Conservation (phyloP, 2,888 invertebrate species). For the Choristoneura rosaceana region DNA sequence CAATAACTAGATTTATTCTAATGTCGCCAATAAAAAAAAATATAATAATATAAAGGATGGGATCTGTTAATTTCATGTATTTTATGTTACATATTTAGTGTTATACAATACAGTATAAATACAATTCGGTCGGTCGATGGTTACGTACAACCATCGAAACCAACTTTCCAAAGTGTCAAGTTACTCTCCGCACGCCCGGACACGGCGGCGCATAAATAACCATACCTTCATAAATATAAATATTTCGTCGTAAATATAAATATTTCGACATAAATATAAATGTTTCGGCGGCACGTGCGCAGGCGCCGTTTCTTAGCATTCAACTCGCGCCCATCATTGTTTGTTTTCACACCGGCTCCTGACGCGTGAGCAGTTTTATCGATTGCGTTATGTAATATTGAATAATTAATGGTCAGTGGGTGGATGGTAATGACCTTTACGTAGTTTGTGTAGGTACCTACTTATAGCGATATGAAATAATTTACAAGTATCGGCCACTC, state of each 20-base stretch:
- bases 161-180: slow-evolving; percentile 40
- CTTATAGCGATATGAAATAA: not conserved
- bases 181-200: slow-evolving; percentile 57
- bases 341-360: slow-evolving; percentile 72
- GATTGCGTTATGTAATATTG: slow-evolving; percentile 54
- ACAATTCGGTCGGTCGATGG: no score
- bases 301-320: slow-evolving; percentile 74
- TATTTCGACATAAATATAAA: slow-evolving; percentile 70
- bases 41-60: no score
- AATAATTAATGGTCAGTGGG: slow-evolving; percentile 35
- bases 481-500: not conserved
- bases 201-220: slow-evolving; percentile 69
- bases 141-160: slow-evolving; percentile 23
- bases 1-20: no score
- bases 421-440: slow-evolving; percentile 24
- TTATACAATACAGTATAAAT: no score
- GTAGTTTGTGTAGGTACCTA: not conserved
- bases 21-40: no score
- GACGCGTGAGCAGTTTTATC: slow-evolving; percentile 74
- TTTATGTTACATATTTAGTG: no score
- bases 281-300: slow-evolving; percentile 70
- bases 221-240: slow-evolving; percentile 52
- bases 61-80: no score
- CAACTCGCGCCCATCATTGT: slow-evolving; percentile 69
- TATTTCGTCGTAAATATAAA: slow-evolving; percentile 55